Conservation (phyloP, 2,113 vertebrate genomes). For the Sturnira hondurensis region DNA sequence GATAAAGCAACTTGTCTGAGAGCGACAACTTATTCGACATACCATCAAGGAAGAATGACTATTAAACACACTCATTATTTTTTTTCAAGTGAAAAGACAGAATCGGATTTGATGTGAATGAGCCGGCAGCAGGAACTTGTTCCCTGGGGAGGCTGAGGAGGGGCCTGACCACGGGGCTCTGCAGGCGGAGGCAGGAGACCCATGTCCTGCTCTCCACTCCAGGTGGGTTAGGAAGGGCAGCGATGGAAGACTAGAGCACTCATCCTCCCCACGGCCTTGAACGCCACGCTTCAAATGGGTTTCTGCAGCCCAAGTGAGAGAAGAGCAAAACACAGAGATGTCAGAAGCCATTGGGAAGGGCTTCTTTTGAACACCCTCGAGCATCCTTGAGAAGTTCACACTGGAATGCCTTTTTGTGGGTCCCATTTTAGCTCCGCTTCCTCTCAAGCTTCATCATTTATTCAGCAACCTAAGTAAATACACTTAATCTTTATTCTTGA, state of each 20-base stretch:
- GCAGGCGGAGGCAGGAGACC: background rate
- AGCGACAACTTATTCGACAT: slow-evolving; percentile 4
- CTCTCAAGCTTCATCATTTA: background rate
- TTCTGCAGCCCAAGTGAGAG: background rate
- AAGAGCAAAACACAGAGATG: background rate
- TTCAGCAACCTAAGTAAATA: background rate
- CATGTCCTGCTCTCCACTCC: background rate
- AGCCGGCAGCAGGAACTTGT: background rate
- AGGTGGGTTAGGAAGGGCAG: background rate
- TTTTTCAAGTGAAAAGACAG: slow-evolving; percentile 20
- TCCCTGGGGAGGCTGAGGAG: background rate
- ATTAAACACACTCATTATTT: background rate
- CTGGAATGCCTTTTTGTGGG: background rate
- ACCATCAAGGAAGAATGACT: slow-evolving; percentile 30
- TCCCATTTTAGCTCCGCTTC: background rate
- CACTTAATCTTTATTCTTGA: background rate
- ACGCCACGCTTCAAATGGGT: background rate
- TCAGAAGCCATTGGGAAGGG: fast-evolving
- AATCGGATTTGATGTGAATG: background rate
- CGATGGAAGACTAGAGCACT: background rate
- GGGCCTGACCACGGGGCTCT: background rate
- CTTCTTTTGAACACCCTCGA: fast-evolving
- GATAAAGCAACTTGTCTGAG: background rate
- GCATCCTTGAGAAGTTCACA: fast-evolving
- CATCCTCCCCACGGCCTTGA: background rate